A percentile compares a stretch with the other conserved stretches of the same genome.
These are phyloP conservation scores for Pogonocherus hispidulus DNA, from an alignment of 2,888 invertebrate species.

Conservation along the genomic window DNA sequence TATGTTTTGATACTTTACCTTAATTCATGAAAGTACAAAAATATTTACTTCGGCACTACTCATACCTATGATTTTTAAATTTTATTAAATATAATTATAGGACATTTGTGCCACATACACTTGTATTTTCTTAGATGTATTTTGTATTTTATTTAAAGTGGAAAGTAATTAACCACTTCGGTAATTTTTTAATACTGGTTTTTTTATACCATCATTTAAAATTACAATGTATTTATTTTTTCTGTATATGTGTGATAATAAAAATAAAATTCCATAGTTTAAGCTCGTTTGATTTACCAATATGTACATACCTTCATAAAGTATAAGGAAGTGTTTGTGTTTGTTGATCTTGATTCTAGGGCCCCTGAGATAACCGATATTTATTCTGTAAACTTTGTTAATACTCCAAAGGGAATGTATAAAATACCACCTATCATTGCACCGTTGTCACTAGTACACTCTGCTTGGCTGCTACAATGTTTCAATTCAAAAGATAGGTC, in stretches of 20 bases:
- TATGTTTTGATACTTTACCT: background rate
- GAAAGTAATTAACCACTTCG: constrained; percentile 11
- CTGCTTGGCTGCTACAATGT: no score
- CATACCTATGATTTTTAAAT: background rate
- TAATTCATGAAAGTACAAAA: constrained; percentile 11
- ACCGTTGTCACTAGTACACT: no score
- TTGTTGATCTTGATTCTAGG: no score
- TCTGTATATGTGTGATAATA: constrained; percentile 40
- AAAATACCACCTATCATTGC: no score
- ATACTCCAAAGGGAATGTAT: no score
- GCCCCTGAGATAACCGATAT: no score
- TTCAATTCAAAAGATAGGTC: no score
- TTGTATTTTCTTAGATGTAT: constrained; percentile 28
- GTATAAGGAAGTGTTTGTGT: no score
- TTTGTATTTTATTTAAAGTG: constrained; percentile 19
- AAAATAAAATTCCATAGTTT: constrained; percentile 25
- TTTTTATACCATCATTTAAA: constrained; percentile 26
- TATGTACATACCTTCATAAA: no score
- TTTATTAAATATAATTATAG: constrained; percentile 12
- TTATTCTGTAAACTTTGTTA: no score
- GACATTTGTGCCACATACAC: constrained; percentile 35
- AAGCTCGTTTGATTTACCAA: background rate
- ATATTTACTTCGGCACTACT: constrained; percentile 10
- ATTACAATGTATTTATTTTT: constrained; percentile 34
- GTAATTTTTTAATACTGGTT: constrained; percentile 32